Percentiles rank a stretch among this genome's conserved stretches.
These are phyloP conservation scores for Labeo catla DNA, from an alignment of 2,113 vertebrate species.

Conservation along the genomic window DNA sequence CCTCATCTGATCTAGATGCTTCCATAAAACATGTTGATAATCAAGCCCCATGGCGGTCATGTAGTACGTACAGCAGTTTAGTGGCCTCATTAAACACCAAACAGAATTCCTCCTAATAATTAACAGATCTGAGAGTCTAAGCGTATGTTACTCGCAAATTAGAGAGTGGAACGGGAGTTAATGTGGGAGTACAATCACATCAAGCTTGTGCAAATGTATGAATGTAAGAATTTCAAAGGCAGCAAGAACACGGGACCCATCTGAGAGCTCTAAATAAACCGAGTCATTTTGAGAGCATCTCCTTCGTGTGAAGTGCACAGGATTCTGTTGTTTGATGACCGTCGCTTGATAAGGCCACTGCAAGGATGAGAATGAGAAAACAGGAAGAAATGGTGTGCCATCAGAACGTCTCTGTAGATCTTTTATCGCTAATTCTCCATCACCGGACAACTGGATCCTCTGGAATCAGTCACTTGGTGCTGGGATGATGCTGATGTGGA, in stretches of 20 bases:
- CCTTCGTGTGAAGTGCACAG: neutral
- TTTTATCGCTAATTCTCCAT: neutral
- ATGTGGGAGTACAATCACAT: constrained; percentile 17
- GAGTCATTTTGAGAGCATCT: neutral
- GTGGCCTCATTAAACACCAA: constrained; percentile 73
- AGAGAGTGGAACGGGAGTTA: constrained; percentile 37
- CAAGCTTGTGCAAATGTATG: neutral
- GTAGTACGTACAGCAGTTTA: constrained; percentile 69
- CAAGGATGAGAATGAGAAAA: constrained; percentile 19
- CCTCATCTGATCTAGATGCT: constrained; percentile 52
- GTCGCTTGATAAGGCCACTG: constrained; percentile 21
- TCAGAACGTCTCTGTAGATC: neutral
- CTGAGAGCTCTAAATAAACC: neutral
- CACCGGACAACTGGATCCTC: constrained; percentile 33
- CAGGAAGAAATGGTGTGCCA: neutral
- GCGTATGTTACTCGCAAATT: constrained; percentile 54
- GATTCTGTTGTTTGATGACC: neutral
- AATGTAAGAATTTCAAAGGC: constrained; percentile 61
- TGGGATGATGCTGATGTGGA: constrained; percentile 92
- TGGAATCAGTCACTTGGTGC: constrained; percentile 85
- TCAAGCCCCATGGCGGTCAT: constrained; percentile 55
- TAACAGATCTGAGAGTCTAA: constrained; percentile 59
- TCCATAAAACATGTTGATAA: constrained; percentile 68
- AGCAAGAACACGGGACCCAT: constrained; percentile 56
- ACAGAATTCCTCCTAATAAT: constrained; percentile 72